Evolutionary conservation across 2,888 invertebrate genomes (phyloP), one percentile per base, ranked within the genome.

Genomic region (Uloborus plumipes): DNA sequence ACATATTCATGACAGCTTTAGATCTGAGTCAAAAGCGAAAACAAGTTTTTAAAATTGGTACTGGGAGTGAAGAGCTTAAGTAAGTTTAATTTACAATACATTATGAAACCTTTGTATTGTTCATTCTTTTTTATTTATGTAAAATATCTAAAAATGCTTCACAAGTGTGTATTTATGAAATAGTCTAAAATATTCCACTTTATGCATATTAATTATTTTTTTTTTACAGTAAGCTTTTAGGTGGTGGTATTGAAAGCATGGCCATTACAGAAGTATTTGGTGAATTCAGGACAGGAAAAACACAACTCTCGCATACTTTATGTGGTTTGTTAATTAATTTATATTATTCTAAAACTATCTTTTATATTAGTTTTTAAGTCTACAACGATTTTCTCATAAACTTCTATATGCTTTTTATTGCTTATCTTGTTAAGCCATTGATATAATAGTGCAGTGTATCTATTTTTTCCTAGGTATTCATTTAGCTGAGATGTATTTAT

Each of bases 251-350:
- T 71, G 94, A 95, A 89, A 94, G 94, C 9, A 94, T 94, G 94
- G 91, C 94, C 0, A 94, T 95, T 72, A 94, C 94, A 0, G 94
- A 95, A 90, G 94, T 92, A 11, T 95, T 94, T 88, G 94, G 94
- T 9, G 94, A 95, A 90, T 94, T 94, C 88, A 91, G 94, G 49
- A 94, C 94, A 0, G 95, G 94, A 18, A 95, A 95, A 89, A 94
- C 94, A 0, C 94, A 95, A 88, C 88, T 95, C 11, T 93, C 94
- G 0, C 94, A 95, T 87, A 95, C 94, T 0, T 88, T 95, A 0
- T 94, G 94, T 88, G 90, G 90, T 89, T 87, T 85, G 86, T 78
- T 18, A 16, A 75, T 78, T 18, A 16, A 75, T 61, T 69, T 18
- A 7, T 39, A 7, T 39, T 39, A 39, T 7, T 39, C 39, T 39